Evolutionary conservation across 2,888 invertebrate genomes (phyloP).

Genomic region (Thysanoteuthis rhombus): DNA sequence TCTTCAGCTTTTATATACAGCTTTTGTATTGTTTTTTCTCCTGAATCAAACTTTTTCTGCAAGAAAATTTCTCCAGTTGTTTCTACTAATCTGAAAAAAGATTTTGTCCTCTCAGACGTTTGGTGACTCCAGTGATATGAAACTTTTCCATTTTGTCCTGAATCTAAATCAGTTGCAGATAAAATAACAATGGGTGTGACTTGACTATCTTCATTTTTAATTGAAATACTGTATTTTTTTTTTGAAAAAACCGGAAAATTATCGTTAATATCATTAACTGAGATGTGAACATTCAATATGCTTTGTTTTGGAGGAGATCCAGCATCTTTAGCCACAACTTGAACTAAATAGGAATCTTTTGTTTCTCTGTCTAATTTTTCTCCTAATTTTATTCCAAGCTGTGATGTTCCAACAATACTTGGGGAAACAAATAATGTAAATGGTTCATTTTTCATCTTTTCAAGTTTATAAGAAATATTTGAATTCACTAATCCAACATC

Average conservation of each 20-base stretch:
- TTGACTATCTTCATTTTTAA: background rate
- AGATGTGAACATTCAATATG: conserved; percentile 60
- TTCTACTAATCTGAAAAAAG: background rate
- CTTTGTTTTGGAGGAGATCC: background rate
- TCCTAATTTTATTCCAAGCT: background rate
- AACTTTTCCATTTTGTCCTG: background rate
- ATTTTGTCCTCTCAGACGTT: background rate
- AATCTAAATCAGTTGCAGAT: background rate
- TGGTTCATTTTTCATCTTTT: background rate
- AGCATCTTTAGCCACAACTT: background rate
- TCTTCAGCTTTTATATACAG: background rate
- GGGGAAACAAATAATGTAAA: background rate
- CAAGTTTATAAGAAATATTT: background rate
- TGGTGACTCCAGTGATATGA: background rate
- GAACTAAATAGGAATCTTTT: background rate
- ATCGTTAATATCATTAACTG: conserved; percentile 91
- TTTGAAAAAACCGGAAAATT: conserved; percentile 94
- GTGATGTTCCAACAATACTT: background rate
- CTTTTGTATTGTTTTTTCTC: background rate
- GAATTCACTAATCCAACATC: background rate
- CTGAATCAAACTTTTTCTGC: background rate
- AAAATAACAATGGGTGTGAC: background rate
- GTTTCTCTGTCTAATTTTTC: background rate
- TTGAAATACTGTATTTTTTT: conserved; percentile 41
- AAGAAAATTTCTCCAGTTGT: background rate